These are phyloP conservation scores for Adela reaumurella DNA, from an alignment of 2,888 invertebrate genomes.

Conservation along the genomic window DNA sequence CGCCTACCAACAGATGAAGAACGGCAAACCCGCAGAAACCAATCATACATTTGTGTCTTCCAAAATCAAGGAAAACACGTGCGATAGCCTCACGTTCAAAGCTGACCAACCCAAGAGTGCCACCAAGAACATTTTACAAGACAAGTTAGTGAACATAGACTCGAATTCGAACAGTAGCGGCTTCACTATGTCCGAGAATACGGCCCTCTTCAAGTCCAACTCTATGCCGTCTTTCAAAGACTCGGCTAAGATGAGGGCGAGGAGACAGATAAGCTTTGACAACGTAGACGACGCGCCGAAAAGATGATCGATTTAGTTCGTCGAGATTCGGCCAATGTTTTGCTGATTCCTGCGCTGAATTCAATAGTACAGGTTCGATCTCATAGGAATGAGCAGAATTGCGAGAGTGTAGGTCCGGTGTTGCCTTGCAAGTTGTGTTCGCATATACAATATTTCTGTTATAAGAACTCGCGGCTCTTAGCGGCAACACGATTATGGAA, in stretches of 20 bases:
- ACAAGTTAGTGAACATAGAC: conserved; percentile 43
- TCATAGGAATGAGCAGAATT: no score
- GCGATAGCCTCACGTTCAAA: conserved; percentile 20
- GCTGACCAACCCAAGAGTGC: conserved; percentile 30
- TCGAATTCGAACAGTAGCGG: conserved; percentile 31
- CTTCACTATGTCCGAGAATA: conserved; percentile 24
- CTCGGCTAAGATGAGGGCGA: conserved; percentile 47
- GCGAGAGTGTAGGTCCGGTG: no score
- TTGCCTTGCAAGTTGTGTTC: no score
- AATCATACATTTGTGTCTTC: conserved; percentile 16
- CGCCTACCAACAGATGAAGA: conserved; percentile 34
- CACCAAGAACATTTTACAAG: conserved; percentile 44
- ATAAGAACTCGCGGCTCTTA: no score
- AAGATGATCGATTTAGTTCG: not conserved
- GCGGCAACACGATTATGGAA: no score
- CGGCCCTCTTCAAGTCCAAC: conserved; percentile 33
- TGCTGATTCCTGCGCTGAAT: no score
- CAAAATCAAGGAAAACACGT: conserved; percentile 44
- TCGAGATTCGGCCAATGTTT: no score
- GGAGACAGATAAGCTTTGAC: conserved; percentile 61
- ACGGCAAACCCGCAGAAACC: conserved; percentile 19
- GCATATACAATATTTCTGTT: no score
- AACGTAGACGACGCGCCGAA: conserved; percentile 36
- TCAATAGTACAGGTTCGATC: no score
- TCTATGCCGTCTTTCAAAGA: conserved; percentile 47